phyloP scores from a whole-genome alignment of 2,888 invertebrate genomes.

The Phalangium opilio region DNA sequence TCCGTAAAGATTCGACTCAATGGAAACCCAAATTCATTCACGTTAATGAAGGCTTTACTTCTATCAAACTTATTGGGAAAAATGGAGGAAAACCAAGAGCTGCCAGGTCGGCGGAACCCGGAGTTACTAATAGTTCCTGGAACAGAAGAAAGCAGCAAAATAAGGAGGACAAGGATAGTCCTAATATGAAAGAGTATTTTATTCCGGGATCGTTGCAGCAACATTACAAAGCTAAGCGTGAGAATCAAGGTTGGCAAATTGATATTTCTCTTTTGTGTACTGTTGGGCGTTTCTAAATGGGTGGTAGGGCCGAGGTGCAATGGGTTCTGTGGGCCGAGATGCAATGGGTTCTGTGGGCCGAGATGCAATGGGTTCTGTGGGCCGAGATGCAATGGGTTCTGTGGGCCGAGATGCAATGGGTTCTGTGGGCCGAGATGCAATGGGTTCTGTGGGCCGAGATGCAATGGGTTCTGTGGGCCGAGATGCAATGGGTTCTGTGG shows the following conservation, averaged over 20 bases:
- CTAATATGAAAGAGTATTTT: conserved; percentile 29
- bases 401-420: too few species aligned
- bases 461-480: too few species aligned
- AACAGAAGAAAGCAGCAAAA: not conserved
- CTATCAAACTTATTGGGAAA: conserved; percentile 43
- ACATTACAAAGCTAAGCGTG: conserved; percentile 2
- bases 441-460: too few species aligned
- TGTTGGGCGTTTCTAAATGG: too few species aligned
- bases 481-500: too few species aligned
- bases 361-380: too few species aligned
- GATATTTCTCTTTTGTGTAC: not conserved
- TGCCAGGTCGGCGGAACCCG: not conserved
- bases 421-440: too few species aligned
- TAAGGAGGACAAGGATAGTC: not conserved
- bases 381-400: too few species aligned
- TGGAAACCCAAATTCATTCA: conserved; percentile 56
- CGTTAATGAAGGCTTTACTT: conserved; percentile 48
- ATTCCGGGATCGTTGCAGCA: conserved; percentile 19
- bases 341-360: too few species aligned
- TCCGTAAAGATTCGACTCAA: conserved; percentile 12
- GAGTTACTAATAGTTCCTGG: not conserved
- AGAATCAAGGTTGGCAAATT: not conserved
- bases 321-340: too few species aligned
- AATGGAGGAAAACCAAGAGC: conserved; percentile 18
- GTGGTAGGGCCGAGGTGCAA: too few species aligned